These are phyloP conservation scores for Lepilemur ruficaudatus DNA, from an alignment of 2,797 vertebrate genomes.

Conservation along the genomic window DNA sequence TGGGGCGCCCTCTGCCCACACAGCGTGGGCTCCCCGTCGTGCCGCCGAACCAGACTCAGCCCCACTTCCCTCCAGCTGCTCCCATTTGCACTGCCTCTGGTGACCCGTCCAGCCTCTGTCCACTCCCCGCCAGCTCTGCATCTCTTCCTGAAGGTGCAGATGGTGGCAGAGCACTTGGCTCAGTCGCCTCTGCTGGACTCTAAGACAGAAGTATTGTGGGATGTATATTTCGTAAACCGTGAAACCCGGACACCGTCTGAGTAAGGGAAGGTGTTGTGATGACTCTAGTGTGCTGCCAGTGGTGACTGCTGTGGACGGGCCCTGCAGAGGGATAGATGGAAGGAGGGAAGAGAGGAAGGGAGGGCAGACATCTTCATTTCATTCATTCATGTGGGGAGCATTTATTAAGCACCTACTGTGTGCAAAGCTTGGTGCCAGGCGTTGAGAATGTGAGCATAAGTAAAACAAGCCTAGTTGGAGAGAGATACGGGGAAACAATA, in stretches of 20 bases:
- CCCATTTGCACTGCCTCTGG: background rate
- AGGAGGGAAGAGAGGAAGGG: background rate
- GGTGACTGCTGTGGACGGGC: background rate
- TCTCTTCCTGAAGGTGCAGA: background rate
- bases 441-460: background rate
- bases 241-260: background rate
- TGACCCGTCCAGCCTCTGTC: background rate
- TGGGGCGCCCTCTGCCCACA: background rate
- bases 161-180: background rate
- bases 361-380: background rate
- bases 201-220: background rate
- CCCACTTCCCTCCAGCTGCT: background rate
- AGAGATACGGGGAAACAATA: background rate
- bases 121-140: background rate
- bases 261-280: accelerated
- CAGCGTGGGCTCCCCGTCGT: accelerated
- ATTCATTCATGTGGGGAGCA: background rate
- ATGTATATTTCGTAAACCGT: background rate
- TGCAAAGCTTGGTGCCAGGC: background rate
- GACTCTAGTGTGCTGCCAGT: background rate
- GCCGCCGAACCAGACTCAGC: background rate
- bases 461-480: background rate
- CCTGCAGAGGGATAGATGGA: background rate
- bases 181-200: background rate
- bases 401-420: background rate